phyloP scores from a whole-genome alignment of 2,797 vertebrate species.

The Enteromius fasciolatus region DNA sequence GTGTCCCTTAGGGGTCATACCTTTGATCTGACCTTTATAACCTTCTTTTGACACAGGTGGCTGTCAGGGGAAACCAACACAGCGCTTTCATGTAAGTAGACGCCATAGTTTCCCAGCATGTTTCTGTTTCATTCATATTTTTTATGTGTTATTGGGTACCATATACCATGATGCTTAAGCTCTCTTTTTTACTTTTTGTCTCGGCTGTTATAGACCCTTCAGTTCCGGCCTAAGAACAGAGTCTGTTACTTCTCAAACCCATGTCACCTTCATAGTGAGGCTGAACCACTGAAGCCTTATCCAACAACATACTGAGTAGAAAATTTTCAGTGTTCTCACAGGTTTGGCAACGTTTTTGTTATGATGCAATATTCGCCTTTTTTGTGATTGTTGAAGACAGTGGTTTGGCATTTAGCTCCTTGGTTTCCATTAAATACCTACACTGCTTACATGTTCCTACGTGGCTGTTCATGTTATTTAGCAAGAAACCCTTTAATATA shows the following conservation, averaged over 20 bases:
- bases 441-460: constrained; percentile 5
- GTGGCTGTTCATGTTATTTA: not conserved
- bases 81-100: constrained; percentile 48
- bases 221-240: constrained; percentile 23
- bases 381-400: constrained; percentile 28
- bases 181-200: constrained; percentile 1
- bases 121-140: constrained; percentile 38
- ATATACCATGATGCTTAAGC: not conserved
- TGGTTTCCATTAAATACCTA: constrained; percentile 34
- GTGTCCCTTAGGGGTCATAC: constrained; percentile 40
- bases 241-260: constrained; percentile 27
- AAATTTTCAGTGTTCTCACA: not conserved
- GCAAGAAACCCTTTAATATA: not conserved
- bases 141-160: constrained; percentile 40
- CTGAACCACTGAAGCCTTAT: constrained; percentile 25
- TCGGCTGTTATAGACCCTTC: constrained; percentile 21
- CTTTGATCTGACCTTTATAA: constrained; percentile 53
- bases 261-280: constrained; percentile 44
- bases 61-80: constrained; percentile 23
- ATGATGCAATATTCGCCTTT: not conserved
- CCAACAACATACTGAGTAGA: not conserved
- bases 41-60: constrained; percentile 48
- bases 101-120: constrained; percentile 29
- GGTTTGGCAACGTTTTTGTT: constrained; percentile 19
- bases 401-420: constrained; percentile 11